Conservation (phyloP, 2,888 invertebrate species). For the Teinopalpus imperialis region DNA sequence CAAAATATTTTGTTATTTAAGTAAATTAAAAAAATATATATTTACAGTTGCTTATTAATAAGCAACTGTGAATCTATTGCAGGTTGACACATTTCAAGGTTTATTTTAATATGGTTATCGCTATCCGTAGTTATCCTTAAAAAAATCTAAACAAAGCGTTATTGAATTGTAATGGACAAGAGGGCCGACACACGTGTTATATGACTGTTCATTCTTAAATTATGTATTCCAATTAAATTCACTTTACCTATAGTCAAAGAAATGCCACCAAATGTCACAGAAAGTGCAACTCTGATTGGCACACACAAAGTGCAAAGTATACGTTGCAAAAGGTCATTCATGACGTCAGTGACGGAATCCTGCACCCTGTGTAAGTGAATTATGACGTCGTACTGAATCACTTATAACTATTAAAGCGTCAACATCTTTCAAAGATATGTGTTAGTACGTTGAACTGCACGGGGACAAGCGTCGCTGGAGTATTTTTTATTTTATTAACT, state of each 20-base stretch:
- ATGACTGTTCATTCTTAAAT: not conserved
- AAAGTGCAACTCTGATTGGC: constrained; percentile 1
- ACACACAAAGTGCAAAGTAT: constrained; percentile 9
- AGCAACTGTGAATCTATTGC: too few species aligned
- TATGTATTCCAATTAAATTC: not conserved
- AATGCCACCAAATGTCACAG: constrained; percentile 8
- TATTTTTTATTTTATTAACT: too few species aligned
- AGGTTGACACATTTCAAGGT: too few species aligned
- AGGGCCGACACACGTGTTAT: too few species aligned
- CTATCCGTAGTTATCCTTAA: not conserved
- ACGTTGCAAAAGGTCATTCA: constrained; percentile 11
- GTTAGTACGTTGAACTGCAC: not conserved
- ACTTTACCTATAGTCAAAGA: too few species aligned
- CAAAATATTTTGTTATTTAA: too few species aligned
- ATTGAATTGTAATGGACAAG: too few species aligned
- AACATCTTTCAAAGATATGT: not conserved
- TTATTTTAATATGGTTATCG: not conserved
- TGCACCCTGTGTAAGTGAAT: constrained; percentile 4
- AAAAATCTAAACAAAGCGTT: not conserved
- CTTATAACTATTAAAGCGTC: not conserved
- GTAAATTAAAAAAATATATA: too few species aligned
- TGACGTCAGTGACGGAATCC: constrained; percentile 16
- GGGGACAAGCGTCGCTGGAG: too few species aligned
- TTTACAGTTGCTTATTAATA: too few species aligned
- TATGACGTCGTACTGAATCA: constrained; percentile 2